phyloP scores from a whole-genome alignment of 2,113 vertebrate species.

The Lepus europaeus region DNA sequence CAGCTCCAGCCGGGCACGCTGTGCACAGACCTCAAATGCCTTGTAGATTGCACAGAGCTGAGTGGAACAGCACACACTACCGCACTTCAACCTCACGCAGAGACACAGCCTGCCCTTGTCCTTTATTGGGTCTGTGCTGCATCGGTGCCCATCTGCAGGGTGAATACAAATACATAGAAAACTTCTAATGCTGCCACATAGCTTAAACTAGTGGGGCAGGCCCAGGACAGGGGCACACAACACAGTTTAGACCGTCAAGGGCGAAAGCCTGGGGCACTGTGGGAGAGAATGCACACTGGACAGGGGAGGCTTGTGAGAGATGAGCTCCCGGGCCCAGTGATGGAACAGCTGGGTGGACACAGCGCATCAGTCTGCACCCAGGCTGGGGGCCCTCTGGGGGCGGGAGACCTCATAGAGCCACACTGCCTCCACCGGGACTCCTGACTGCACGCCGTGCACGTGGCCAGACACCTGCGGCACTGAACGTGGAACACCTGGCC shows the following conservation, averaged over 20 bases:
- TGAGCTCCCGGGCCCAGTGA: too few relatives aligned
- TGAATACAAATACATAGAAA: neutral
- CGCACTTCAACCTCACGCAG: neutral
- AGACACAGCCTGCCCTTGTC: neutral
- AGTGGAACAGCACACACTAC: accelerated
- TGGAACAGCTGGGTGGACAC: neutral
- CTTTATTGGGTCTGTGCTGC: neutral
- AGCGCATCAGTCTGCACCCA: neutral
- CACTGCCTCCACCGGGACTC: neutral
- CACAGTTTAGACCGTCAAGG: accelerated
- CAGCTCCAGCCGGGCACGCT: neutral
- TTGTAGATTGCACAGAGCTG: neutral
- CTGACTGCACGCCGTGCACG: neutral
- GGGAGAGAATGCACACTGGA: neutral
- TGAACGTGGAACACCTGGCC: neutral
- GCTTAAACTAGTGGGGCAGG: neutral
- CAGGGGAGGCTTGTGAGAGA: neutral
- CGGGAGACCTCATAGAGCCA: neutral
- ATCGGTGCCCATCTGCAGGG: neutral
- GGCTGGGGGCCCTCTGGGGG: accelerated
- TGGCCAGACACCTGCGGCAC: accelerated
- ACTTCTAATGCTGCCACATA: neutral
- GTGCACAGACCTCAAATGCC: neutral
- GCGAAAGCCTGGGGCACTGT: accelerated
- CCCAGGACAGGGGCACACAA: neutral